These are phyloP conservation scores for Drosophila paramelanica DNA, from an alignment of 2,888 invertebrate genomes.

Conservation along the genomic window DNA sequence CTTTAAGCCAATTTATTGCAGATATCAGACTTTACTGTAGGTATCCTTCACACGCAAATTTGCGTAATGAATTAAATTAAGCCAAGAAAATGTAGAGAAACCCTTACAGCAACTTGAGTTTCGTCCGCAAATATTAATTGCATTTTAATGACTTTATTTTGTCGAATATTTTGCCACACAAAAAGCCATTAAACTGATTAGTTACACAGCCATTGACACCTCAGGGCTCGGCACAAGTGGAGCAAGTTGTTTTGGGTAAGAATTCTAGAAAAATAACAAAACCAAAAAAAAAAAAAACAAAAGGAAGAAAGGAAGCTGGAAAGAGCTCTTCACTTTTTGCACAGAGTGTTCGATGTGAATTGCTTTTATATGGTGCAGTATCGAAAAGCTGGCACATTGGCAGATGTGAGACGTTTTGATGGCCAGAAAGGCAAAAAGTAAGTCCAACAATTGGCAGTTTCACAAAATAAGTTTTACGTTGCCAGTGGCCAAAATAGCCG, in stretches of 20 bases:
- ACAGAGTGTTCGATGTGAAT: constrained; percentile 13
- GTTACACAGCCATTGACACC: constrained; percentile 68
- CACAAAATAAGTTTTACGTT: constrained; percentile 65
- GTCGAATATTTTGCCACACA: constrained; percentile 51
- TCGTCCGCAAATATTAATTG: constrained; percentile 68
- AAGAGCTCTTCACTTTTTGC: constrained; percentile 1
- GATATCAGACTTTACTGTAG: constrained; percentile 12
- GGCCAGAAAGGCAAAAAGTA: constrained; percentile 41
- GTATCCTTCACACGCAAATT: constrained; percentile 7
- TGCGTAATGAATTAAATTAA: constrained; percentile 71
- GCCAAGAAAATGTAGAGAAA: constrained; percentile 55
- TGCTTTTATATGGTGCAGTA: constrained; percentile 13
- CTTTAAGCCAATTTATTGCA: constrained; percentile 17
- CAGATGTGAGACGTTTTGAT: constrained; percentile 33
- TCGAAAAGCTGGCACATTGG: constrained; percentile 44
- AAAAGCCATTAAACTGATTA: constrained; percentile 76
- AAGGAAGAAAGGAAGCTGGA: neutral
- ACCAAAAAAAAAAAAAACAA: neutral
- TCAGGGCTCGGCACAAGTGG: constrained; percentile 28
- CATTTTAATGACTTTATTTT: constrained; percentile 76
- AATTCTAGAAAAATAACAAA: constrained; percentile 3
- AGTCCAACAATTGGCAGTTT: constrained; percentile 71
- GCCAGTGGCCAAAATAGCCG: constrained; percentile 53
- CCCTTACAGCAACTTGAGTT: constrained; percentile 7
- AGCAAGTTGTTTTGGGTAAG: constrained; percentile 10